phyloP scores from a whole-genome alignment of 2,113 vertebrate genomes.

The Anarhynchus alexandrinus region DNA sequence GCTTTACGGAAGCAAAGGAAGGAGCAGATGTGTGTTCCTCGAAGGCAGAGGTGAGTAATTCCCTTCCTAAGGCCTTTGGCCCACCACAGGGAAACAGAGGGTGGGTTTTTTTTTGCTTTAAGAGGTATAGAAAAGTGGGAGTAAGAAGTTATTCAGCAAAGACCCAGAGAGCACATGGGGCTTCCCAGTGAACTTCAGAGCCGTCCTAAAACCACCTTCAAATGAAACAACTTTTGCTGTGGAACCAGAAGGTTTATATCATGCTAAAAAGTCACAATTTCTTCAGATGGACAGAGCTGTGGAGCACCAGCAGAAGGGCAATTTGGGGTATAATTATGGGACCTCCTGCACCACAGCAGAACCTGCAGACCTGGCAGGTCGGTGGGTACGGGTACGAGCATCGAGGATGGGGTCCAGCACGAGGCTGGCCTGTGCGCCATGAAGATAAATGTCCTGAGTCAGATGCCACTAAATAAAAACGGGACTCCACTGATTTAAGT shows the following conservation, averaged over 20 bases:
- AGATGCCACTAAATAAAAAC: background rate
- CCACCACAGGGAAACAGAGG: background rate
- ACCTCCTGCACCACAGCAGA: background rate
- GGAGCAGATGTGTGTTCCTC: background rate
- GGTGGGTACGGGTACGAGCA: fast-evolving
- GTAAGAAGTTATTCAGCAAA: background rate
- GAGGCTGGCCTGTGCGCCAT: background rate
- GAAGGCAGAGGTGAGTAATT: background rate
- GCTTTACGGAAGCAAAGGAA: background rate
- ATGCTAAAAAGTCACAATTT: fast-evolving
- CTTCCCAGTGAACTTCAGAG: background rate
- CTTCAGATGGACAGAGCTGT: background rate
- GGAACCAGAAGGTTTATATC: background rate
- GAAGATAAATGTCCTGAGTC: fast-evolving
- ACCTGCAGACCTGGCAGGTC: too few species aligned
- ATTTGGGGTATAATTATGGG: background rate
- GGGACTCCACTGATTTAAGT: background rate
- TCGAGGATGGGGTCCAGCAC: fast-evolving
- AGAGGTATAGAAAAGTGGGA: background rate
- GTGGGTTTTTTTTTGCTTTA: background rate
- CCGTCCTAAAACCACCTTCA: background rate
- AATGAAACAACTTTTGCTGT: background rate
- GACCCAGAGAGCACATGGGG: background rate
- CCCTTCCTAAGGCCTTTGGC: background rate
- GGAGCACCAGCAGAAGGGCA: fast-evolving